Evolutionary conservation across 2,888 invertebrate species (phyloP).

Genomic region (Amaurobius ferox): DNA sequence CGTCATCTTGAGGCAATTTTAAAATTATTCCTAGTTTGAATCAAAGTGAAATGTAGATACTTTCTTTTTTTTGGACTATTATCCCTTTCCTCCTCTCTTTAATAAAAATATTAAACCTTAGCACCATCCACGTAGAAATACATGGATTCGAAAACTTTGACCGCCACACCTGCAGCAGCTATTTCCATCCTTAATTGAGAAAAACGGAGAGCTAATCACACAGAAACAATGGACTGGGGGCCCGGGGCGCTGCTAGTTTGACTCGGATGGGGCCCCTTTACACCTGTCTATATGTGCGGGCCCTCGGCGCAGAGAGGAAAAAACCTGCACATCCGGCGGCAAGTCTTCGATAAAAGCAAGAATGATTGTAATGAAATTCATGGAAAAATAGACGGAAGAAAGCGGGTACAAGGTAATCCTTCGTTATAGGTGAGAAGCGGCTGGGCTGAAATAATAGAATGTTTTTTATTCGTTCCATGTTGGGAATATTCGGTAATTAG

Average conservation of each 20-base stretch:
- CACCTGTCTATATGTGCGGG: slow-evolving; percentile 18
- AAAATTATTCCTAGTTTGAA: too few species aligned
- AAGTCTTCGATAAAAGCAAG: background rate
- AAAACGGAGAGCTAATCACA: slow-evolving; percentile 15
- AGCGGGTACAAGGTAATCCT: too few species aligned
- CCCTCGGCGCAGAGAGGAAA: background rate
- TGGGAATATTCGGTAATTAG: too few species aligned
- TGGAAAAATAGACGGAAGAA: background rate
- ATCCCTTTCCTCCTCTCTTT: too few species aligned
- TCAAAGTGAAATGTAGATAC: too few species aligned
- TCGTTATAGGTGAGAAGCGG: too few species aligned
- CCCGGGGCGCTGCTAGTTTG: slow-evolving; percentile 4
- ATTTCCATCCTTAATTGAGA: slow-evolving; percentile 32
- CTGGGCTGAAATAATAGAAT: too few species aligned
- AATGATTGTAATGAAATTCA: slow-evolving; percentile 13
- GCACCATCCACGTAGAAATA: too few species aligned
- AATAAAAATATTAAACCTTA: too few species aligned
- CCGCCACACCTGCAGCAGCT: slow-evolving; percentile 19
- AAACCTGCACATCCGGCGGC: slow-evolving; percentile 13
- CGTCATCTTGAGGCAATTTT: too few species aligned
- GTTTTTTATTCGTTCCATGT: too few species aligned
- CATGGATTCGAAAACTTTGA: background rate
- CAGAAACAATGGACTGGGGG: slow-evolving; percentile 23
- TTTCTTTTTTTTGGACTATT: too few species aligned
- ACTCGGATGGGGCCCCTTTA: background rate